Evolutionary conservation across 1,140 invertebrate genomes (phyloP).

Genomic region (Venustaconcha ellipsiformis): DNA sequence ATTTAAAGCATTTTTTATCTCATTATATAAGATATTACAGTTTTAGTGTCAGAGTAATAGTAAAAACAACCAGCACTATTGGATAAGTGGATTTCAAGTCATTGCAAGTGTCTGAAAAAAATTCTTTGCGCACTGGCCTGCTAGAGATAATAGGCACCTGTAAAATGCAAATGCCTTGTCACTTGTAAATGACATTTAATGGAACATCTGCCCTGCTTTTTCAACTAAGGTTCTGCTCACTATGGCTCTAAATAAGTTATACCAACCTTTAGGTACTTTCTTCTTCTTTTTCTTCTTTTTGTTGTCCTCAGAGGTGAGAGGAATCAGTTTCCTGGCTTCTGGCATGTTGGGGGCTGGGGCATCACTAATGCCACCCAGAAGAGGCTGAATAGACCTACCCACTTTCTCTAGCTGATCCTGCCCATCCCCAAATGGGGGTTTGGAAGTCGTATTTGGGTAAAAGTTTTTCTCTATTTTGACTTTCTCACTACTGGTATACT

Average conservation of each 20-base stretch:
- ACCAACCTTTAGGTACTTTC: conserved; percentile 43
- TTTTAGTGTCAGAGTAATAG: too few species aligned
- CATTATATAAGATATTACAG: too few species aligned
- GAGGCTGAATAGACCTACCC: conserved; percentile 36
- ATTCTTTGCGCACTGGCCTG: too few species aligned
- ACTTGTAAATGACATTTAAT: too few species aligned
- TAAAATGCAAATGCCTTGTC: too few species aligned
- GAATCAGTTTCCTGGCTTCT: conserved; percentile 38
- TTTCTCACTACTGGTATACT: conserved; percentile 29
- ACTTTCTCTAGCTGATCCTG: conserved; percentile 48
- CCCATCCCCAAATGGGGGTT: conserved; percentile 43
- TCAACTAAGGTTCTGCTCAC: too few species aligned
- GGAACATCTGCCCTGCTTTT: too few species aligned
- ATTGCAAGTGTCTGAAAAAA: too few species aligned
- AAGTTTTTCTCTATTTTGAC: conserved; percentile 42
- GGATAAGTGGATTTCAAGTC: too few species aligned
- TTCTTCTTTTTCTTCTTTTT: conserved; percentile 56
- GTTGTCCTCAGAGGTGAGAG: conserved; percentile 30
- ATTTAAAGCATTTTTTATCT: too few species aligned
- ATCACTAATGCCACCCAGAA: conserved; percentile 26
- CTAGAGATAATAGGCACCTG: too few species aligned
- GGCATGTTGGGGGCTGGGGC: conserved; percentile 35
- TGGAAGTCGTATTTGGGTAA: conserved; percentile 24
- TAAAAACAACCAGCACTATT: too few species aligned
- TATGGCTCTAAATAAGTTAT: not conserved